Evolutionary conservation across 2,888 invertebrate genomes (phyloP).

Genomic region (Clusia tigrina): DNA sequence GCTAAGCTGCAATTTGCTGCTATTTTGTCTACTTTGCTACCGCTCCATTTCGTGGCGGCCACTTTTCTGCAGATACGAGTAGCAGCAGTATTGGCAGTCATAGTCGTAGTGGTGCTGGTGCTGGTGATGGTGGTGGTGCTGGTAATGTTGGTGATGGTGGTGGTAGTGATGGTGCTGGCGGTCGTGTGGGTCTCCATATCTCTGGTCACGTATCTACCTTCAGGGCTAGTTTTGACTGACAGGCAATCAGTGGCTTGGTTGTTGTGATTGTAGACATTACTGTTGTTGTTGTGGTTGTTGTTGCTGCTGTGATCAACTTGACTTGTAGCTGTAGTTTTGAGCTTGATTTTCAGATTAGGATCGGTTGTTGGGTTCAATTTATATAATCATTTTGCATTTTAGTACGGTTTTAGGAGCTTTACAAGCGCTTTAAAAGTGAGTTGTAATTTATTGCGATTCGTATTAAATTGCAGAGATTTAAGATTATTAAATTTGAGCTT

Average conservation of each 20-base stretch:
- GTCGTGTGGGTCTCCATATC: too few species aligned
- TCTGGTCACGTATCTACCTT: too few species aligned
- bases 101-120: too few species aligned
- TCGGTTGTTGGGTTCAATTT: not conserved
- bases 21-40: not conserved
- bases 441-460: slow-evolving; percentile 4
- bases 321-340: slow-evolving; percentile 1
- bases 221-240: not conserved
- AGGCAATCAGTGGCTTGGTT: not conserved
- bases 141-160: too few species aligned
- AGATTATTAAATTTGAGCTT: not conserved
- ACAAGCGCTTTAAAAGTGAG: not conserved
- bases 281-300: too few species aligned
- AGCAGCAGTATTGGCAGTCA: too few species aligned
- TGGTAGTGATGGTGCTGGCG: too few species aligned
- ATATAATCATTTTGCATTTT: not conserved
- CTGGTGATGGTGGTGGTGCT: too few species aligned
- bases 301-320: too few species aligned
- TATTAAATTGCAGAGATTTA: slow-evolving; percentile 1
- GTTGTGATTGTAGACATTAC: too few species aligned
- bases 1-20: not conserved
- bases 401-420: not conserved
- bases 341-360: not conserved
- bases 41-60: not conserved
- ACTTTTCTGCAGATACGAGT: too few species aligned